A percentile compares a stretch with the other conserved stretches of the same genome.
These are phyloP conservation scores for Delichon dasypus DNA, from an alignment of 2,797 vertebrate species.

Conservation along the genomic window DNA sequence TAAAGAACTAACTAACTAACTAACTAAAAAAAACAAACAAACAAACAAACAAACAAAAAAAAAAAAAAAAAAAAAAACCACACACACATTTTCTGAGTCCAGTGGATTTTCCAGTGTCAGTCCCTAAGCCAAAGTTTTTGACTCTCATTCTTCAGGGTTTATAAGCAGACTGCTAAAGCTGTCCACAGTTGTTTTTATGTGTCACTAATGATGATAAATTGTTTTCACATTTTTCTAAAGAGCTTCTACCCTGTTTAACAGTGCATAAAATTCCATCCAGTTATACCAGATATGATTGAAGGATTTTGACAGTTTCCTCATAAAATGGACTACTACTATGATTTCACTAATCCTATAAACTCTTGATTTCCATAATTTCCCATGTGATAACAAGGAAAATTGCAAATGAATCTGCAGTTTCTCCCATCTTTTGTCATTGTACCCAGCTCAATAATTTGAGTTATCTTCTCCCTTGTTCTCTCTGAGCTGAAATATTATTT, in stretches of 20 bases:
- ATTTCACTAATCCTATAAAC: not conserved
- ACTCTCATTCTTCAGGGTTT: not conserved
- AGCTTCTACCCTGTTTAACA: not conserved
- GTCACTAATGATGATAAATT: not conserved
- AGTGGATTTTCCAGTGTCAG: not conserved
- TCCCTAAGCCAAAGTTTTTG: not conserved
- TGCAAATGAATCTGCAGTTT: not conserved
- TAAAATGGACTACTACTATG: not conserved
- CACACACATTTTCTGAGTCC: not conserved
- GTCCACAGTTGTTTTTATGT: not conserved
- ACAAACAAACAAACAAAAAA: no score
- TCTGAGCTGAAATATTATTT: not conserved
- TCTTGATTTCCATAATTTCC: conserved; percentile 14
- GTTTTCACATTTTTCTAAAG: not conserved
- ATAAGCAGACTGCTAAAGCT: not conserved
- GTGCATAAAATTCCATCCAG: not conserved
- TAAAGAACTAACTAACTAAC: no score
- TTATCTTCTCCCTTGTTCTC: not conserved
- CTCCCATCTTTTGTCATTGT: not conserved
- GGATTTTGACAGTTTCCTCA: not conserved
- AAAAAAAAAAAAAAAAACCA: not conserved
- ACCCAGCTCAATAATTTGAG: not conserved
- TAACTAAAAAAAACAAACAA: no score
- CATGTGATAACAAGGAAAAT: conserved; percentile 9
- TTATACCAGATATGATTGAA: not conserved